phyloP scores from a whole-genome alignment of 2,888 invertebrate genomes.

The Erebia ligea region DNA sequence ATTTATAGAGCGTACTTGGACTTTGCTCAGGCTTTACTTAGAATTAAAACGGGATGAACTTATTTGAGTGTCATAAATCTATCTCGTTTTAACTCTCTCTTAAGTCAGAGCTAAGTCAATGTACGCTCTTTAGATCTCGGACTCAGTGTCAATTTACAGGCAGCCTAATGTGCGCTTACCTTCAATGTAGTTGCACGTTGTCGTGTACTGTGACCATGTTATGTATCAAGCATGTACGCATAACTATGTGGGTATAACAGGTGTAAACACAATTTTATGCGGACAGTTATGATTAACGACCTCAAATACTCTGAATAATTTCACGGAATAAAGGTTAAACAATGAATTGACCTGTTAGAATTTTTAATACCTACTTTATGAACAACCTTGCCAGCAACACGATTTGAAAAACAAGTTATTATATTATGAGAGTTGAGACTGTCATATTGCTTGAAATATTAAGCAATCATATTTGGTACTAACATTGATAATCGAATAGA shows the following conservation, averaged over 20 bases:
- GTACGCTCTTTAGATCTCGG: too few relatives aligned
- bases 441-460: conserved; percentile 19
- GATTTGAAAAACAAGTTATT: conserved; percentile 26
- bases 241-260: neutral
- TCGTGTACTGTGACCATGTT: too few relatives aligned
- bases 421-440: conserved; percentile 4
- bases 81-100: too few relatives aligned
- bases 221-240: too few relatives aligned
- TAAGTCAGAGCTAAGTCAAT: too few relatives aligned
- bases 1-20: too few relatives aligned
- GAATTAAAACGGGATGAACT: too few relatives aligned
- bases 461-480: conserved; percentile 10
- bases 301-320: conserved; percentile 1
- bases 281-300: conserved; percentile 6
- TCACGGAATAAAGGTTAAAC: conserved; percentile 23
- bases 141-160: too few relatives aligned
- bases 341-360: conserved; percentile 24
- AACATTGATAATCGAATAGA: conserved; percentile 1
- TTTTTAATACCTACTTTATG: conserved; percentile 16
- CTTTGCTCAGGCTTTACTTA: too few relatives aligned
- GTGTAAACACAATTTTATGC: neutral
- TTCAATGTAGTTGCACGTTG: too few relatives aligned
- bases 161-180: too few relatives aligned
- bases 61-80: too few relatives aligned
- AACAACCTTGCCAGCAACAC: conserved; percentile 28